Evolutionary conservation across 2,888 invertebrate genomes (phyloP).

Genomic region (Zygothrica quintamaculata): DNA sequence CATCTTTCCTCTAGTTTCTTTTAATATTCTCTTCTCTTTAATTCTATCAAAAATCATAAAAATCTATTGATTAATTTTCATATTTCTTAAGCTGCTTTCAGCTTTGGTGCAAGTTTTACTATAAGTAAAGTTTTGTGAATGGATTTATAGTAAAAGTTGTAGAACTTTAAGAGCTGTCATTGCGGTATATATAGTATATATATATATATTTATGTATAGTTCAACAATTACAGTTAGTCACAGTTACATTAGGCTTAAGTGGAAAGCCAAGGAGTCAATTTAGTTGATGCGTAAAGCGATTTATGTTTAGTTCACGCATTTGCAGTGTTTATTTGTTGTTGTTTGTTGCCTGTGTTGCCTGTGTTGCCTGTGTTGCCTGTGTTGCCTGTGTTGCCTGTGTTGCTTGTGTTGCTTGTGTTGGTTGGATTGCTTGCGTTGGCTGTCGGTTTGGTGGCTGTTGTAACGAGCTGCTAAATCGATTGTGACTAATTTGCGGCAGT

Average conservation of each 20-base stretch:
- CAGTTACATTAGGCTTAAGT: slow-evolving; percentile 27
- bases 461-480: slow-evolving; percentile 78
- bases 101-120: too few species aligned
- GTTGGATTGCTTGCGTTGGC: slow-evolving; percentile 24
- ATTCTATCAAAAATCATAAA: too few species aligned
- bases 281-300: slow-evolving; percentile 74
- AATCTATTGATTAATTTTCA: too few species aligned
- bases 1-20: too few species aligned
- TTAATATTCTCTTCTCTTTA: too few species aligned
- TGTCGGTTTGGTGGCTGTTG: slow-evolving; percentile 60
- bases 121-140: background rate
- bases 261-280: slow-evolving; percentile 52
- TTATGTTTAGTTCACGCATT: slow-evolving; percentile 62
- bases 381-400: slow-evolving; percentile 27
- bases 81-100: too few species aligned
- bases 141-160: too few species aligned
- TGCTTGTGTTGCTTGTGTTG: slow-evolving; percentile 33
- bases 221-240: slow-evolving; percentile 55
- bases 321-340: slow-evolving; percentile 40
- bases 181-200: too few species aligned
- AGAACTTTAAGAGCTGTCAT: background rate
- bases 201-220: slow-evolving; percentile 1
- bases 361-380: slow-evolving; percentile 27
- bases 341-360: slow-evolving; percentile 21
- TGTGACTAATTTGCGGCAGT: slow-evolving; percentile 79